A percentile compares a stretch with the other conserved stretches of the same genome.
Evolutionary conservation across 2,888 invertebrate species (phyloP).

Genomic region (Caenorhabditis japonica): DNA sequence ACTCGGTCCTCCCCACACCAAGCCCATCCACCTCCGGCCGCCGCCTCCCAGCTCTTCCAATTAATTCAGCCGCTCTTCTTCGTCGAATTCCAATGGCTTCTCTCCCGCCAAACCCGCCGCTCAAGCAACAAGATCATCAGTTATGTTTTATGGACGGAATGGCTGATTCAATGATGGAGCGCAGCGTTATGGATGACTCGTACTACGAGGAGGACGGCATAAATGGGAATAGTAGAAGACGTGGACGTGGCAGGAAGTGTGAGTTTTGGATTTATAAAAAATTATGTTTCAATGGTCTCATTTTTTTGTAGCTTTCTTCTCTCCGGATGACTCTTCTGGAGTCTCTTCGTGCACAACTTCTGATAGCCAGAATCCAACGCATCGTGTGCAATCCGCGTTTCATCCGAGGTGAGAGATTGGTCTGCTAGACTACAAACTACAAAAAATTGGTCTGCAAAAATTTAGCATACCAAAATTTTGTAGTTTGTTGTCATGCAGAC

Average conservation of each 20-base stretch:
- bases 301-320: constrained; percentile 70
- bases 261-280: too few relatives aligned
- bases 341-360: constrained; percentile 75
- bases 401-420: constrained; percentile 91
- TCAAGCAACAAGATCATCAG: constrained; percentile 51
- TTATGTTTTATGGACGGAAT: constrained; percentile 63
- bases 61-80: constrained; percentile 49
- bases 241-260: constrained; percentile 48
- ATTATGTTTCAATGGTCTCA: too few relatives aligned
- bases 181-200: constrained; percentile 65
- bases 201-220: constrained; percentile 76
- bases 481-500: too few relatives aligned
- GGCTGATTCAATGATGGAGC: constrained; percentile 61
- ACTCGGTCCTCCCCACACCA: constrained; percentile 49
- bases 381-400: constrained; percentile 89
- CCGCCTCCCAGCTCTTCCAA: constrained; percentile 61
- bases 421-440: too few relatives aligned
- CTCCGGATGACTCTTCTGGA: constrained; percentile 74
- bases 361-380: constrained; percentile 71
- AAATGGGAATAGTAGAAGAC: constrained; percentile 68
- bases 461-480: too few relatives aligned
- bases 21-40: constrained; percentile 57
- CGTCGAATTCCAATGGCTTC: constrained; percentile 51
- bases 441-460: constrained; percentile 85
- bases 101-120: constrained; percentile 47